Evolutionary conservation across 2,888 invertebrate species (phyloP).

Genomic region (Xestia c-nigrum): DNA sequence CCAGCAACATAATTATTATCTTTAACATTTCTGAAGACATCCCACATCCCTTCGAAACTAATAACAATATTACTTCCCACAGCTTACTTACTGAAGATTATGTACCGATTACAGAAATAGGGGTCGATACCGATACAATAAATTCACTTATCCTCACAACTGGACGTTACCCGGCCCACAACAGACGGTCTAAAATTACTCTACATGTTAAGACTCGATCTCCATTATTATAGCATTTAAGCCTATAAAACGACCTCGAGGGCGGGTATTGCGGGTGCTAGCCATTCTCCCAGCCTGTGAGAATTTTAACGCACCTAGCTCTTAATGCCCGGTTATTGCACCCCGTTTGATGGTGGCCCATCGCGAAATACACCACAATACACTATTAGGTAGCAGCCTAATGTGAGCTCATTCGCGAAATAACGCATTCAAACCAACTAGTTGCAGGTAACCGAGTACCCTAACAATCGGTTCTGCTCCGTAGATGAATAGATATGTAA

Average conservation of each 20-base stretch:
- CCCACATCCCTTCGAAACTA: background rate
- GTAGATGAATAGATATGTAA: constrained; percentile 47
- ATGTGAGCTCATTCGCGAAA: constrained; percentile 58
- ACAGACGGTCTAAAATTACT: constrained; percentile 65
- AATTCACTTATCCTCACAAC: constrained; percentile 55
- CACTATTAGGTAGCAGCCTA: constrained; percentile 51
- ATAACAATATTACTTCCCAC: constrained; percentile 42
- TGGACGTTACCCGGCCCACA: constrained; percentile 58
- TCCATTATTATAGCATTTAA: constrained; percentile 83
- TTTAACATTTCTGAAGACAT: background rate
- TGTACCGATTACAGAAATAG: constrained; percentile 52
- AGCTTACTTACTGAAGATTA: constrained; percentile 36
- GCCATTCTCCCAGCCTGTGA: constrained; percentile 81
- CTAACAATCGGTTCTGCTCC: constrained; percentile 47
- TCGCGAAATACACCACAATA: constrained; percentile 55
- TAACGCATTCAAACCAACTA: constrained; percentile 51
- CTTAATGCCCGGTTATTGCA: constrained; percentile 84
- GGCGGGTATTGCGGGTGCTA: constrained; percentile 79
- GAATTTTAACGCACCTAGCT: constrained; percentile 84
- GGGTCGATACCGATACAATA: constrained; percentile 50
- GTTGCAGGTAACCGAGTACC: constrained; percentile 31
- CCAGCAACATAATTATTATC: background rate
- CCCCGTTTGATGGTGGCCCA: constrained; percentile 55
- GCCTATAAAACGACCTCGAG: constrained; percentile 79
- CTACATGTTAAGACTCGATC: constrained; percentile 80